Base-by-base conservation (phyloP, 2,888 invertebrate genomes). In the Drosophila prolongata region DNA sequence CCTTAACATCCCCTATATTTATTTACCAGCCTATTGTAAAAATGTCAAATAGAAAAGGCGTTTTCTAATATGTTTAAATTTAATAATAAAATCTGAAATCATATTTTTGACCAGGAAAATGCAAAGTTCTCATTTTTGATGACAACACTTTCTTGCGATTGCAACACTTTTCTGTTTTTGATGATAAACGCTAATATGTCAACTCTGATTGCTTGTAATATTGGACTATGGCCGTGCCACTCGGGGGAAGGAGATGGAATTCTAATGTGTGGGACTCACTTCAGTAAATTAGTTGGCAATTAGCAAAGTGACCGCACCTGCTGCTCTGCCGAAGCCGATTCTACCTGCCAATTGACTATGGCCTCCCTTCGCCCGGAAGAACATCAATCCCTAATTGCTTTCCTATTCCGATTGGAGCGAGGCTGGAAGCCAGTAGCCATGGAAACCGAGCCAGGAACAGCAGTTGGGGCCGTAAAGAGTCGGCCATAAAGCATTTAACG, bases 271-370 rank as follows among this genome's bases (percentile, higher is more conserved):
- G 50, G 44, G 42, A 57, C 19, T 44, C 49, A 50, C 58, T 61
- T 61, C 49, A 74, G 53, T 55, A 71, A 87, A 87, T 85, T 72
- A 69, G 82, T 68, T 81, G 82, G 76, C 74, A 81, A 83, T 83
- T 83, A 83, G 80, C 71, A 70, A 69, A 70, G 75, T 74, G 72
- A 65, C 75, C 57, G 47, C 72, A 74, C 49, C 66, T 55, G 71
- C 71, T 56, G 46, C 11, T 38, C 13, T 34, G 5, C 60, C 14
- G 16, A 38, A 35, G 38, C 30, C 19, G 37, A 14, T 60, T 13
- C 46, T 19, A n/a, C 56, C 30, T 40, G 46, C 71, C 53, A 54
- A 70, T 57, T 43, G 40, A 49, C 38, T 27, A 24, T 50, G 10
- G 43, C 16, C 42, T 57, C 14, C 43, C 3, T 10, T 19, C 6